Base-by-base conservation (phyloP, 2,113 vertebrate species). In the Chionodraco myersi region DNA sequence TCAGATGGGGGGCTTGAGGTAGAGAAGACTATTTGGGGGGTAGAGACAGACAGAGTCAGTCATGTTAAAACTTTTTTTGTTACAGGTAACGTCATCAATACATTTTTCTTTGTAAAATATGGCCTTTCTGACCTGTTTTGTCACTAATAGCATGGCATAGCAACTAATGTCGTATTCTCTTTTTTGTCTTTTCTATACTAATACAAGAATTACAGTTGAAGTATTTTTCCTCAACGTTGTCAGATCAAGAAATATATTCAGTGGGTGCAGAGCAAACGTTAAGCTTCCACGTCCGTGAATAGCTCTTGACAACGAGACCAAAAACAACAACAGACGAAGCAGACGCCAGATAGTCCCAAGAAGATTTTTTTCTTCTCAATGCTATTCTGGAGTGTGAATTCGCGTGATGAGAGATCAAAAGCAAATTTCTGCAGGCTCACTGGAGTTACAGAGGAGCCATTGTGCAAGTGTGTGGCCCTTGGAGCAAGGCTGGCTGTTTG, bases 381-480 rank as follows among this genome's bases (percentile, higher is more conserved):
- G 79, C 21, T 73, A 12, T 62, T 80, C 71, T 75, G 30, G 53
- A 75, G 72, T 73, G 75, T 67, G 62, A 86, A 68, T 86, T 88
- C 2, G 62, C 51, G 62, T 87, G 83, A 77, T 41, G 63, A 57
- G 49, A 79, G 69, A 88, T 83, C 79, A 88, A 85, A 83, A 44
- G 59, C n/a, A 83, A 86, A 78, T 18, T 72, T 84, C 61, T 83
- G 58, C 83, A 30, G 65, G 65, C 77, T 69, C 45, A 13, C 51
- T 72, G 56, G 45, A 80, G 56, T 72, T 15, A 92, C 89, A 92
- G 90, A 91, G 80, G 73, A 72, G 63, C 52, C 84, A 82, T 92
- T 93, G 86, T 91, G 84, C 12, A 6, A 76, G 73, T 64, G 48
- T 14, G 7, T 56, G 60, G 78, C 53, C 23, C 75, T 75, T 57